These are phyloP conservation scores for Lordiphosa mommai DNA, from an alignment of 1,140 invertebrate genomes.

Conservation along the genomic window DNA sequence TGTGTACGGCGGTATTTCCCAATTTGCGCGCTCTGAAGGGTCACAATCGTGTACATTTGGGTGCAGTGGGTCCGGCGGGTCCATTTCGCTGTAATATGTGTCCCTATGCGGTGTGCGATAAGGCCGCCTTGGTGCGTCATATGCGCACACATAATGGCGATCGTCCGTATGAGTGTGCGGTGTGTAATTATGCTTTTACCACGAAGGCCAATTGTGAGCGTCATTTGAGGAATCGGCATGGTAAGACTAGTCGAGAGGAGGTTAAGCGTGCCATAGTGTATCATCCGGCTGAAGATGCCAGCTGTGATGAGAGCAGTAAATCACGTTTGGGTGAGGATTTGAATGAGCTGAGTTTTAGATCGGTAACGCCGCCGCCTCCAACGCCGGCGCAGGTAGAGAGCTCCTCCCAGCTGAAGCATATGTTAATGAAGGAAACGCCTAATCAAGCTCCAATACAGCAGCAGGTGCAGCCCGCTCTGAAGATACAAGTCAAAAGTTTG, in stretches of 20 bases:
- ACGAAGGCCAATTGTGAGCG: slow-evolving; percentile 95
- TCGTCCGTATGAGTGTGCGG: slow-evolving; percentile 94
- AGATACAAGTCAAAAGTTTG: slow-evolving; percentile 84
- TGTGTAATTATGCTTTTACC: slow-evolving; percentile 97
- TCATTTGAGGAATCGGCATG: slow-evolving; percentile 94
- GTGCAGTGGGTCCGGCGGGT: slow-evolving; percentile 84
- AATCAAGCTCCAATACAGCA: not conserved
- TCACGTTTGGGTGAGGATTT: slow-evolving; percentile 32
- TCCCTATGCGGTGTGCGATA: slow-evolving; percentile 92
- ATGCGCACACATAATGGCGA: slow-evolving; percentile 97
- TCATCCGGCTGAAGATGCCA: slow-evolving; percentile 90
- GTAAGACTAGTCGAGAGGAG: slow-evolving; percentile 90
- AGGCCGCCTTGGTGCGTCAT: slow-evolving; percentile 92
- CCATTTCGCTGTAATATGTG: slow-evolving; percentile 96
- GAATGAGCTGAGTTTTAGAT: slow-evolving; percentile 65
- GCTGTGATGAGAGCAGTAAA: slow-evolving; percentile 83
- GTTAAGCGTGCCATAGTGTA: slow-evolving; percentile 92
- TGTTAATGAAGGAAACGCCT: slow-evolving; percentile 48
- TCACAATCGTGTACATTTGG: slow-evolving; percentile 90
- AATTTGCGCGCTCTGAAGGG: slow-evolving; percentile 94
- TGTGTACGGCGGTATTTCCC: slow-evolving; percentile 91
- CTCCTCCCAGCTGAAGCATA: slow-evolving; percentile 80
- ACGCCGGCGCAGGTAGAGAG: slow-evolving; percentile 68
- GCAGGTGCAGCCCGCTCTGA: slow-evolving; percentile 56
- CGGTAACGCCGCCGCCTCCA: slow-evolving; percentile 32